A percentile compares a stretch with the other conserved stretches of the same genome.
Evolutionary conservation across 2,113 vertebrate genomes (phyloP).

Genomic region (Numida meleagris): DNA sequence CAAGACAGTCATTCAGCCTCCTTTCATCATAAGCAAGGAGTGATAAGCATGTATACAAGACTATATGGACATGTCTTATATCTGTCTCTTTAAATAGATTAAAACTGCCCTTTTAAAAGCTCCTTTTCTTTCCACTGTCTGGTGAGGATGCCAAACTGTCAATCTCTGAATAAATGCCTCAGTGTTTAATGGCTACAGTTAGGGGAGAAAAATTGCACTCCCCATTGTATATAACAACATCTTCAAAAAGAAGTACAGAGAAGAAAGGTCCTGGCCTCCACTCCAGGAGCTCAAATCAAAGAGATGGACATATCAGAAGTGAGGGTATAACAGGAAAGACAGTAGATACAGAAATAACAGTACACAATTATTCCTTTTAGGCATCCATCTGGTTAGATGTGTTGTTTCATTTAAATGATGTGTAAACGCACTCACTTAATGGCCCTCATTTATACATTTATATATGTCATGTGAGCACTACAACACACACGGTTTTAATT

Average conservation of each 20-base stretch:
- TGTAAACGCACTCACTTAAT: constrained; percentile 68
- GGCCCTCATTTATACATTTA: constrained; percentile 59
- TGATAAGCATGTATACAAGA: neutral
- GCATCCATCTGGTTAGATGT: constrained; percentile 61
- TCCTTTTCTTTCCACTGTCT: neutral
- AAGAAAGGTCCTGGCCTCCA: neutral
- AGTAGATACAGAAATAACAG: constrained; percentile 55
- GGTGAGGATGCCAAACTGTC: neutral
- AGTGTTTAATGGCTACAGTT: neutral
- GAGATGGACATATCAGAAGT: constrained; percentile 31
- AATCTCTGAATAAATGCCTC: neutral
- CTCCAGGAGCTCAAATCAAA: neutral
- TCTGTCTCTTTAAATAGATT: neutral
- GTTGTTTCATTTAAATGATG: constrained; percentile 70
- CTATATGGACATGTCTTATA: neutral
- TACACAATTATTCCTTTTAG: constrained; percentile 48
- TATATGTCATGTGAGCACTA: constrained; percentile 60
- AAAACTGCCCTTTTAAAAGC: neutral
- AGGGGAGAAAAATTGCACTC: neutral
- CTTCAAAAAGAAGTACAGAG: neutral
- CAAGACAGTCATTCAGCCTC: neutral
- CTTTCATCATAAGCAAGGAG: neutral
- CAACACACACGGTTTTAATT: constrained; percentile 69
- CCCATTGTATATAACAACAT: neutral
- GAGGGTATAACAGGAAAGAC: neutral